Evolutionary conservation across 1,140 invertebrate species (phyloP), one percentile per base, ranked within the genome.

Genomic region (Plodia interpunctella): DNA sequence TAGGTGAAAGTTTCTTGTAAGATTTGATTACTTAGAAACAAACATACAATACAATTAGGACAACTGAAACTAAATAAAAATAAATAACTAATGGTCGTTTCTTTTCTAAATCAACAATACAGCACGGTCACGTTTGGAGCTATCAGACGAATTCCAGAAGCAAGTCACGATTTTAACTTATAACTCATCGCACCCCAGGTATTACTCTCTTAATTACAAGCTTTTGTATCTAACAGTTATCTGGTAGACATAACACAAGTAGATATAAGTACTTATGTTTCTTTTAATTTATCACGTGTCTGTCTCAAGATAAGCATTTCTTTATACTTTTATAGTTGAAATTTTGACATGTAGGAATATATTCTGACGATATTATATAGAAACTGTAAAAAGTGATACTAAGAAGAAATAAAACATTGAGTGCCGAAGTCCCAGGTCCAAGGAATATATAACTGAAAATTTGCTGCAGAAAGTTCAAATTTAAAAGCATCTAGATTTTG

Each of bases 111-210:
- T 44, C 17, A 19, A 17, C 20, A 28, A 38, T 38, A 28, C 13
- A 69, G 53, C 60, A 50, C 5, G 51, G 63, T 74, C 72, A 71
- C 72, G 72, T 71, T 38, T 57, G 44, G 57, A 70, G 49, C 66
- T 60, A 66, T 66, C 60, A 62, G 64, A 50, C 55, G 58, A 51
- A 35, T 65, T 55, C 17, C n/a, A 59, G 25, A 68, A 56, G 50
- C 74, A 18, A 60, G 74, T 76, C 74, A 76, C 71, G 74, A 70
- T 35, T 66, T 63, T 49, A 62, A 60, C 60, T 66, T 69, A 68
- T 76, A 76, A 76, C 71, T 74, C 74, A 74, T 71, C 63, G 66
- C 57, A 62, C 65, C 73, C 63, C 57, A 21, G 69, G 72, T 63
- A 57, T 67, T 65, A 73, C 65, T 55, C 62, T 38, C 58, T 69